Conservation (phyloP, 2,888 invertebrate genomes). For the Cremastinae sp. region DNA sequence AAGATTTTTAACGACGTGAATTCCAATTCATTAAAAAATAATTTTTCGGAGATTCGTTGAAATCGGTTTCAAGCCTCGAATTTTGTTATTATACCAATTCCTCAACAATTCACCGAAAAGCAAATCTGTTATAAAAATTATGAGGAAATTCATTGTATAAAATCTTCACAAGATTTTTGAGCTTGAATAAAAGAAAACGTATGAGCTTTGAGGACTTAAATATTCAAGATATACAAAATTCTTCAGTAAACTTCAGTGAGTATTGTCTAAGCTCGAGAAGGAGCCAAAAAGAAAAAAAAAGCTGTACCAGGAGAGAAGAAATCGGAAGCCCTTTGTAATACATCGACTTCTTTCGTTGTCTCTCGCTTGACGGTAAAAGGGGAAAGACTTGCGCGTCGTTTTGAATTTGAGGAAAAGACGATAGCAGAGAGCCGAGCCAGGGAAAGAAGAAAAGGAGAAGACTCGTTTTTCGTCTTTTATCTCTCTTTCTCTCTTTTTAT, state of each 20-base stretch:
- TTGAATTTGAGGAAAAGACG: conserved; percentile 35
- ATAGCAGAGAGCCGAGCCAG: conserved; percentile 1
- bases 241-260: no score
- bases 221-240: not conserved
- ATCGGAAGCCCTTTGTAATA: conserved; percentile 7
- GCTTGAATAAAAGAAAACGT: not conserved
- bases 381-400: conserved; percentile 20
- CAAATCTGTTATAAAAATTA: no score
- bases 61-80: no score
- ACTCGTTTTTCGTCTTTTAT: conserved; percentile 31
- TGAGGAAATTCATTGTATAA: no score
- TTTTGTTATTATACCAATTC: no score
- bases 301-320: not conserved
- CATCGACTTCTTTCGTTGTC: conserved; percentile 26
- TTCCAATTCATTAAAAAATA: no score
- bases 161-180: no score
- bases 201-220: not conserved
- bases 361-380: not conserved
- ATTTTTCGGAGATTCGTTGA: no score
- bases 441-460: conserved; percentile 17
- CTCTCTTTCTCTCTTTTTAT: conserved; percentile 16
- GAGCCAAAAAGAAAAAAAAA: no score
- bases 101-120: no score
- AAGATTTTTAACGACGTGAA: no score
- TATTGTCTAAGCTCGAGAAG: no score